Conservation (phyloP, 2,113 vertebrate species). For the Aegotheles bennettii region DNA sequence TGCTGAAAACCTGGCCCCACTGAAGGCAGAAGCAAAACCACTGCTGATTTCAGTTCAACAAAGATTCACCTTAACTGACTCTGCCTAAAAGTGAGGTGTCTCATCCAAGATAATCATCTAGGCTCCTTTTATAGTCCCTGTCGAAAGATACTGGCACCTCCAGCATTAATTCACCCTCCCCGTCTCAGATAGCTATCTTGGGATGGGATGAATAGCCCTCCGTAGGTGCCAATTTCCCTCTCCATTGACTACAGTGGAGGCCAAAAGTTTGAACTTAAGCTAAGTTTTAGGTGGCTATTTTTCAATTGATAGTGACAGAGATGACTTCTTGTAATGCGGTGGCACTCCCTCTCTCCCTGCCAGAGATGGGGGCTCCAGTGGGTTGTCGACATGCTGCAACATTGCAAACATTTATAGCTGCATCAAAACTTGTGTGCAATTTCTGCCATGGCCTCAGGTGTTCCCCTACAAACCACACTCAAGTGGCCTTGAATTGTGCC, state of each 20-base stretch:
- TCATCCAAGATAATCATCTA: conserved; percentile 16
- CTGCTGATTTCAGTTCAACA: background rate
- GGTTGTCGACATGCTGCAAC: background rate
- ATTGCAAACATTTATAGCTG: background rate
- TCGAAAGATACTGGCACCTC: conserved; percentile 16
- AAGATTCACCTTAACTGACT: conserved; percentile 41
- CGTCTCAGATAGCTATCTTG: background rate
- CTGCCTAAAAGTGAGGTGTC: background rate
- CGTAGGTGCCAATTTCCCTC: background rate
- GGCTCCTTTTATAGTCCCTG: conserved; percentile 18
- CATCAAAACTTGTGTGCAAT: background rate
- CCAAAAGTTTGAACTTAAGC: background rate
- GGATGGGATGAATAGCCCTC: background rate
- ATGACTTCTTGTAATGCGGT: background rate
- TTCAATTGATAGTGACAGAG: background rate
- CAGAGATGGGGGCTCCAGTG: background rate
- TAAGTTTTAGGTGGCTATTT: background rate
- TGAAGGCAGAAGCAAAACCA: background rate
- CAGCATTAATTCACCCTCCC: background rate
- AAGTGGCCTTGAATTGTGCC: background rate
- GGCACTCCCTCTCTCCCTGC: background rate
- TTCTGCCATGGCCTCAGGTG: background rate
- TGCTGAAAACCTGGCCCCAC: conserved; percentile 15
- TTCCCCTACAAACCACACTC: background rate
- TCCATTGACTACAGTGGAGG: background rate